phyloP scores from a whole-genome alignment of 2,113 vertebrate species.

The Meriones unguiculatus region DNA sequence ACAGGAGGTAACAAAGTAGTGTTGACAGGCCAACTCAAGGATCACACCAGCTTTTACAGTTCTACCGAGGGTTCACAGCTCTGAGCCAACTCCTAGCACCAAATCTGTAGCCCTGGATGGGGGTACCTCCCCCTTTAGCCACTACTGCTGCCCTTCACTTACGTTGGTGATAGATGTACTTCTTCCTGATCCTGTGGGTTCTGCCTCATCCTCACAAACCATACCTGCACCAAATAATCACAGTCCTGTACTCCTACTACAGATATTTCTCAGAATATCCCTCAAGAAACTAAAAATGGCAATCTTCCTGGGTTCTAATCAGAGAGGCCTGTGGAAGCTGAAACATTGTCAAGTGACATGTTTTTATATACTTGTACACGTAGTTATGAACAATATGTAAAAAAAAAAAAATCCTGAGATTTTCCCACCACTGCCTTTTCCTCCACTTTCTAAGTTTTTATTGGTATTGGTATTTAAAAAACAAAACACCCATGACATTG shows the following conservation, averaged over 20 bases:
- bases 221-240: neutral
- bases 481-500: neutral
- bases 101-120: neutral
- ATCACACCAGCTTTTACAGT: neutral
- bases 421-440: neutral
- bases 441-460: neutral
- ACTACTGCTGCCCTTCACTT: neutral
- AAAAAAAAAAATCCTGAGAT: neutral
- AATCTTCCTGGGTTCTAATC: neutral
- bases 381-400: neutral
- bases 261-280: constrained; percentile 2
- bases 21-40: neutral
- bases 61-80: neutral
- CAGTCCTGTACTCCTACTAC: neutral
- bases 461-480: neutral
- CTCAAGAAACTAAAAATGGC: neutral
- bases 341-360: neutral
- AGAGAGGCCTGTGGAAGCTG: neutral
- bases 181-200: neutral
- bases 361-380: neutral
- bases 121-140: accelerated
- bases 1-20: neutral
- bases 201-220: neutral
- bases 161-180: neutral
- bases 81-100: neutral